Evolutionary conservation across 2,888 invertebrate genomes (phyloP), one percentile per base, ranked within the genome.

Genomic region (Lordiphosa andalusiaca): DNA sequence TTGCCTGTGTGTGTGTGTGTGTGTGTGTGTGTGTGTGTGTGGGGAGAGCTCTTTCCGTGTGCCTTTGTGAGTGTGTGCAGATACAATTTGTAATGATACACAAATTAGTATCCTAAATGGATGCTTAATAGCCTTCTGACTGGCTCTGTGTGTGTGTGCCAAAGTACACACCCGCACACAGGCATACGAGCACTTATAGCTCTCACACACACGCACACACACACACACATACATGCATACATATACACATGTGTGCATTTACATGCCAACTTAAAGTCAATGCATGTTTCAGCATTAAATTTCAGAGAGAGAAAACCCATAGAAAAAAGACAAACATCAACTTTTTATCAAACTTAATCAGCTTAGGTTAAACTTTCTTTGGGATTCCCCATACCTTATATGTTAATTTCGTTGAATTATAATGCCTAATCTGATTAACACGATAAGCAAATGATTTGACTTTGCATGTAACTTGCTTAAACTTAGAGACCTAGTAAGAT

Each of bases 51-150:
- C 9, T 36, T 46, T 25, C 12, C 7, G 52, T 21, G 42, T 53
- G 49, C 35, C 46, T 23, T 36, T 37, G 52, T 30, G 41, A 25
- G 25, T 25, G 25, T 57, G 66, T 65, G 59, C 57, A 60, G 71
- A 74, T 77, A 72, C 74, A 85, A 85, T 80, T 83, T 85, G 83
- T 84, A 78, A 85, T 80, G 81, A 81, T 85, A 84, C 82, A 81
- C 85, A 86, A 86, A 85, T 84, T 85, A 84, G 73, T 84, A 72
- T 84, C 71, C 75, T 84, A 71, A 77, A 83, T 83, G 85, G 78
- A 78, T 78, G 74, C 71, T 80, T 82, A 82, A 84, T 83, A 81
- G 77, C 84, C 80, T 46, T 6, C 12, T 35, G 65, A 61, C 48
- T 37, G 19, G 23, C 47, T 42, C 21, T 39, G 41, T 21, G 16